Percentiles rank a stretch among this genome's conserved stretches.
Evolutionary conservation across 2,113 vertebrate species (phyloP).

Genomic region (Ramphastos sulfuratus): DNA sequence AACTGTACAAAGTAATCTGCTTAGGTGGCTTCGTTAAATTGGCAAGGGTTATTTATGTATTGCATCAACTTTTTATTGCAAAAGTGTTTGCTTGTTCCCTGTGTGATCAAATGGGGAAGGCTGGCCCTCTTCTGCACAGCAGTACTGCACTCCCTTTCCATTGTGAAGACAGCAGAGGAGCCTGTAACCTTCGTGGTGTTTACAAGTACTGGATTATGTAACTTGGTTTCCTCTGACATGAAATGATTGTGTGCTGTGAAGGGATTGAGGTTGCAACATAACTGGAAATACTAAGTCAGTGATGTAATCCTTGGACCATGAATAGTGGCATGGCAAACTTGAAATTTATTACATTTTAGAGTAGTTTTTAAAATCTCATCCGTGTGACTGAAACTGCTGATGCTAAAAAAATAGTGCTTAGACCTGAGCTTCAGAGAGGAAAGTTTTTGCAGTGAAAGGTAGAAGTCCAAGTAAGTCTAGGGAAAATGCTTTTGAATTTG

Average conservation of each 20-base stretch:
- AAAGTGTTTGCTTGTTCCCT: not conserved
- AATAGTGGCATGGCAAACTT: not conserved
- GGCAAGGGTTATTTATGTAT: slow-evolving; percentile 23
- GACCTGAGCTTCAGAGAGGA: not conserved
- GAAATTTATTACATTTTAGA: not conserved
- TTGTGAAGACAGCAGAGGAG: not conserved
- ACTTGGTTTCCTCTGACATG: slow-evolving; percentile 11
- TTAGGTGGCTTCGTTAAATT: slow-evolving; percentile 36
- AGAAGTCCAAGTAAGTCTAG: not conserved
- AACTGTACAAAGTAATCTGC: slow-evolving; percentile 35
- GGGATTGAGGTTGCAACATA: not conserved
- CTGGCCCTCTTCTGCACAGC: not conserved
- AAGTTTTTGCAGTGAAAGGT: not conserved
- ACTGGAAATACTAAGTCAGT: not conserved
- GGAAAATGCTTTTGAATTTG: not conserved
- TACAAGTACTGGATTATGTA: not conserved
- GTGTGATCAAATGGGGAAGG: not conserved
- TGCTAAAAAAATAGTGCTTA: not conserved
- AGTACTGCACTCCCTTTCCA: not conserved
- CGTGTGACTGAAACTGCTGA: not conserved
- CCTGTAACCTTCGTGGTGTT: not conserved
- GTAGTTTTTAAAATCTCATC: not conserved
- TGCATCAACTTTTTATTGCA: slow-evolving; percentile 53
- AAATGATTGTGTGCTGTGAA: not conserved
- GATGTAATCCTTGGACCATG: not conserved